Percentiles rank a stretch among this genome's conserved stretches.
These are phyloP conservation scores for Bombycilla garrulus DNA, from an alignment of 2,113 vertebrate genomes.

Conservation along the genomic window DNA sequence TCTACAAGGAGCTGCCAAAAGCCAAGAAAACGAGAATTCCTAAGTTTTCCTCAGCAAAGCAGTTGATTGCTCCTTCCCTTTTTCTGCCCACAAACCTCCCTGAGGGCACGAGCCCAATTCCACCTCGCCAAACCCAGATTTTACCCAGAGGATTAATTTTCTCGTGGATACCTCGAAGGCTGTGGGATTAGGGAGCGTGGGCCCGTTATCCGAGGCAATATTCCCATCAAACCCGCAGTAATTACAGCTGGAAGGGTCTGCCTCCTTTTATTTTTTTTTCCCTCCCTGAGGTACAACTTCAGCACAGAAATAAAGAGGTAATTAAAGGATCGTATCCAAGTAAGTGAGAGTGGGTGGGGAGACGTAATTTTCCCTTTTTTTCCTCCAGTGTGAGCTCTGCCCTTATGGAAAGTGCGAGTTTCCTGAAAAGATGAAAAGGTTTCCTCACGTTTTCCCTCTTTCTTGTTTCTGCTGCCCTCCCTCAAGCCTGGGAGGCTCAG, in stretches of 20 bases:
- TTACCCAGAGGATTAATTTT: not conserved
- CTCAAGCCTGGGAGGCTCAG: fast-evolving
- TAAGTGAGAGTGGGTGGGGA: not conserved
- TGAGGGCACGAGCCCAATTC: not conserved
- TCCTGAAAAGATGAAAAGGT: not conserved
- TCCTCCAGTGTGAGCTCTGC: not conserved
- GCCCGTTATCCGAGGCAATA: slow-evolving; percentile 3
- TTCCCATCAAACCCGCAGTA: slow-evolving; percentile 47
- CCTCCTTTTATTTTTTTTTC: not conserved
- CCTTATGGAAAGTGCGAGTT: not conserved
- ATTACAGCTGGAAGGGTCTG: slow-evolving; percentile 58
- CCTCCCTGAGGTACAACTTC: not conserved
- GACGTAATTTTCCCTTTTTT: not conserved
- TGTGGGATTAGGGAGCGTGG: not conserved
- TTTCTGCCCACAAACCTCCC: not conserved
- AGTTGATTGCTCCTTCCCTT: not conserved
- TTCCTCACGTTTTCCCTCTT: not conserved
- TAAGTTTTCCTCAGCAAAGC: not conserved
- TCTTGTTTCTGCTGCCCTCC: not conserved
- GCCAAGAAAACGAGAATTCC: not conserved
- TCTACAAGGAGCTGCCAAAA: not conserved
- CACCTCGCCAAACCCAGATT: fast-evolving
- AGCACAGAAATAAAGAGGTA: slow-evolving; percentile 15
- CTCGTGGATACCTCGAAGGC: not conserved
- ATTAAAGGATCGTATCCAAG: slow-evolving; percentile 63